phyloP scores from a whole-genome alignment of 2,797 vertebrate species.

The Pangasius djambal region DNA sequence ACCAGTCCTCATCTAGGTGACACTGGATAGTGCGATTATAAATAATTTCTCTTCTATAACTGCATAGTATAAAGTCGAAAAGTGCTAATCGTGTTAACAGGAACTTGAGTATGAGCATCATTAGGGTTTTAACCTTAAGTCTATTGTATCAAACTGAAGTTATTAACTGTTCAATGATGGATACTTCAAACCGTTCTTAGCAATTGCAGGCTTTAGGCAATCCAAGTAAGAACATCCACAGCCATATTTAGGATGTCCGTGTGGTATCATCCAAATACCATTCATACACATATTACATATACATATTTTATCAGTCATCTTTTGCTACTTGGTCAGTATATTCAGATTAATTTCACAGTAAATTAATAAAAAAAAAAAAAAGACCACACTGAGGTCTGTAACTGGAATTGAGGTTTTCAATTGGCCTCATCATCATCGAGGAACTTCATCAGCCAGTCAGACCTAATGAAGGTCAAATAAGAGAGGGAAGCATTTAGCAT shows the following conservation, averaged over 20 bases:
- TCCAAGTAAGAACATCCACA: too few relatives aligned
- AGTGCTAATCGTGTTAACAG: background rate
- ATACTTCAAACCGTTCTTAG: background rate
- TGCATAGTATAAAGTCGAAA: background rate
- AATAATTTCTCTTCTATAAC: background rate
- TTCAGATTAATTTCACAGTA: background rate
- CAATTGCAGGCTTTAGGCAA: too few relatives aligned
- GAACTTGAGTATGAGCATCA: background rate
- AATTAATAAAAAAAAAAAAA: background rate
- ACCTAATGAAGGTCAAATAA: background rate
- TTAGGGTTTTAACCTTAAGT: background rate
- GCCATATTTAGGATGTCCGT: background rate
- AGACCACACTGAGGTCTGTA: background rate
- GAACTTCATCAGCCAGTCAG: background rate
- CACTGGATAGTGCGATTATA: background rate
- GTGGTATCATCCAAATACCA: background rate
- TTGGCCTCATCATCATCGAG: background rate
- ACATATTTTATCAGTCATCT: background rate
- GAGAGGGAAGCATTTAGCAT: slow-evolving; percentile 4
- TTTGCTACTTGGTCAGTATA: background rate
- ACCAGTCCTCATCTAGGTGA: background rate
- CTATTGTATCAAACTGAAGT: background rate
- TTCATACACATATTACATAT: background rate
- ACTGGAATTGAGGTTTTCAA: background rate
- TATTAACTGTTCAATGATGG: background rate